Base-by-base conservation (phyloP, 2,797 vertebrate genomes). In the Anguilla pacifica region DNA sequence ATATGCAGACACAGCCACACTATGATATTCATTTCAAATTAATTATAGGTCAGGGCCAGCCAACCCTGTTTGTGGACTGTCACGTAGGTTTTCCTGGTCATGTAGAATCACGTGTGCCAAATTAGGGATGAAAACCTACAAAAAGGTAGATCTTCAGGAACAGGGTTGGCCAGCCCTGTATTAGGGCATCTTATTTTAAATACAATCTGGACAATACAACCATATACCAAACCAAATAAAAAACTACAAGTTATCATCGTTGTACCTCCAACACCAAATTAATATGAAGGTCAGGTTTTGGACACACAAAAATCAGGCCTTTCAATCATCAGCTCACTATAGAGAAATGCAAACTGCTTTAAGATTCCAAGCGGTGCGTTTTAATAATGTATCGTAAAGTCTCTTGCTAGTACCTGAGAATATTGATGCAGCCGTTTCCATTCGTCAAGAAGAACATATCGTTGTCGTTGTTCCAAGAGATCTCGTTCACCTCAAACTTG, bases 401-500 rank as follows among this genome's bases (percentile, higher is more conserved):
- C 15, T 0, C 67, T 5, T 28, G 19, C 1, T 2, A 64, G 83
- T 92, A 98, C 98, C 98, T 99, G 88, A 99, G 97, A 61, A 99
- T 97, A 83, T 99, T 99, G 95, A 99, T 99, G 94, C 98, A 99
- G 88, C 98, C 98, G 0, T 98, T 99, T 61, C 99, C 99, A 0
- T 99, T 99, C 6, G 99, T 99, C 91, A 99, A 96, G 94, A 98
- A 99, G 94, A 99, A 99, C 97, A 99, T 98, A 93, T 99, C 97
- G 86, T 99, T 99, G 92, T 99, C 98, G 0, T 99, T 99, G 94
- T 98, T 99, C 99, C 98, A 99, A 11, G 98, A 99, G 92, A 99
- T 99, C 95, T 99, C 98, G 1, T 99, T 99, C 93, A 99, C 98
- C 92, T 99, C 98, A 83, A 99, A 99, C 94, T 99, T 99, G 92